Percentiles rank a stretch among this genome's conserved stretches.
Evolutionary conservation across 2,113 vertebrate species (phyloP).

Genomic region (Acanthisitta chloris): DNA sequence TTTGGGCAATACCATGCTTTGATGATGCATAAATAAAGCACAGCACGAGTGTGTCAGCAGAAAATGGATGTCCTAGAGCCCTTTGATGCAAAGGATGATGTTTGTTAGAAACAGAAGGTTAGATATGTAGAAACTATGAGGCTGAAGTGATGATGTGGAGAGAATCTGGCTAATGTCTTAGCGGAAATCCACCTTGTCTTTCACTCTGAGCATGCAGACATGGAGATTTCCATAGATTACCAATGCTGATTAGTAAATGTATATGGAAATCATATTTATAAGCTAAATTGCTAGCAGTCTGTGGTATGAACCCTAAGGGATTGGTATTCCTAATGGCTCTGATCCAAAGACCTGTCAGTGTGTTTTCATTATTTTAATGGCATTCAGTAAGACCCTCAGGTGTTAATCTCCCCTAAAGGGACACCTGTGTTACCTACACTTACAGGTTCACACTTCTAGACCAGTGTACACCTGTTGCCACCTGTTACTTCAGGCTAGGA

Average conservation of each 20-base stretch:
- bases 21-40: slow-evolving; percentile 61
- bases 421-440: background rate
- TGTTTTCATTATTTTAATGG: background rate
- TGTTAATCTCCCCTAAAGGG: background rate
- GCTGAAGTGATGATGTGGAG: background rate
- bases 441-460: background rate
- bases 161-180: background rate
- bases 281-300: background rate
- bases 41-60: slow-evolving; percentile 10
- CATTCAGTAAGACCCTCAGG: background rate
- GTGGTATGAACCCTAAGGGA: background rate
- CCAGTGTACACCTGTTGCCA: background rate
- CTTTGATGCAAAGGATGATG: slow-evolving; percentile 15
- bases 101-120: slow-evolving; percentile 50
- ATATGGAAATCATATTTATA: background rate
- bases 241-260: background rate
- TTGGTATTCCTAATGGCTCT: background rate
- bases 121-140: slow-evolving; percentile 5
- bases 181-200: background rate
- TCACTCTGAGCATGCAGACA: background rate
- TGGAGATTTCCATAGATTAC: background rate
- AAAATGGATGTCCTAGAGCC: slow-evolving; percentile 17
- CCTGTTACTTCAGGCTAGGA: background rate
- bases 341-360: background rate
- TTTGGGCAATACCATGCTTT: slow-evolving; percentile 33